Conservation (phyloP, 2,888 invertebrate genomes). For the Bombylius major region DNA sequence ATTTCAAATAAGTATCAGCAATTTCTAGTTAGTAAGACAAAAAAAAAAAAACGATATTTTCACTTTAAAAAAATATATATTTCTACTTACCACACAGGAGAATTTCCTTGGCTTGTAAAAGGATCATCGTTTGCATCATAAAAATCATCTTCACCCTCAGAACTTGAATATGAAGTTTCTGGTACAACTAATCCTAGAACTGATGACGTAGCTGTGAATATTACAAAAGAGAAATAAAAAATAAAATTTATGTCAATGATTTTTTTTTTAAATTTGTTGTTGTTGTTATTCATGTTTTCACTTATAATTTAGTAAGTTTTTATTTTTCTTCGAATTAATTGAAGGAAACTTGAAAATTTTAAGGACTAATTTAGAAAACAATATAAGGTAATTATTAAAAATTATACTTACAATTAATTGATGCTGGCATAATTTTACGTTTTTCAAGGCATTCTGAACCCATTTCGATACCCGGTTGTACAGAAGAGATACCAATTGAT, state of each 20-base stretch:
- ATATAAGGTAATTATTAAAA: no score
- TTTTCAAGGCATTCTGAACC: slow-evolving; percentile 50
- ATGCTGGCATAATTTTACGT: slow-evolving; percentile 22
- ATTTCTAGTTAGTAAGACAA: no score
- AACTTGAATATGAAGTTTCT: slow-evolving; percentile 93
- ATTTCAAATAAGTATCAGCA: no score
- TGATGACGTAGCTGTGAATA: slow-evolving; percentile 25
- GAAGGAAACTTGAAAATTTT: no score
- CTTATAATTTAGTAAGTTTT: no score
- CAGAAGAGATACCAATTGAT: slow-evolving; percentile 13
- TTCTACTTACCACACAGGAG: slow-evolving; percentile 35
- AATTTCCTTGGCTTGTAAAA: slow-evolving; percentile 37
- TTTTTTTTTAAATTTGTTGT: no score
- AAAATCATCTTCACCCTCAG: slow-evolving; percentile 90
- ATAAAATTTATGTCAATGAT: neutral
- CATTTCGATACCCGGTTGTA: slow-evolving; percentile 47
- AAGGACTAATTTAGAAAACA: no score
- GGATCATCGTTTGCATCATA: slow-evolving; percentile 79
- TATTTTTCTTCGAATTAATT: no score
- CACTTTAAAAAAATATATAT: no score
- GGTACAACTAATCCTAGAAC: slow-evolving; percentile 50
- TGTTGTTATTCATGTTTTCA: no score
- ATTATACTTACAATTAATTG: slow-evolving; percentile 19
- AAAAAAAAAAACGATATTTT: no score
- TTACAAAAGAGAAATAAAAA: slow-evolving; percentile 5